Percentiles rank a stretch among this genome's conserved stretches.
Conservation (phyloP, 2,888 invertebrate genomes). For the Dinocampus coccinellae region DNA sequence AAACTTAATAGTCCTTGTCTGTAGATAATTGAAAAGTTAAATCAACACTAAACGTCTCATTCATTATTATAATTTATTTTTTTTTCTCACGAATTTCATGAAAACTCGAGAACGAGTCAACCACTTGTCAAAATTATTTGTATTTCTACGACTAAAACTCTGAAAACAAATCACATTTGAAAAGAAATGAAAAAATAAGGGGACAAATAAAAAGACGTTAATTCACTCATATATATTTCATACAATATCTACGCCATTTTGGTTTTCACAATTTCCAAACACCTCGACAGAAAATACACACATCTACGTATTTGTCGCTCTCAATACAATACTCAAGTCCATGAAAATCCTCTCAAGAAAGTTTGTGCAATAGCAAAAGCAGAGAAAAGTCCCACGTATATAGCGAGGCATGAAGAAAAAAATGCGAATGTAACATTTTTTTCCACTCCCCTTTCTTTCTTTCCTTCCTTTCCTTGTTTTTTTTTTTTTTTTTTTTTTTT, state of each 20-base stretch:
- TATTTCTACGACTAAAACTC: too few species aligned
- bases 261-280: constrained; percentile 14
- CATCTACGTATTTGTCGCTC: constrained; percentile 1
- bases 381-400: neutral
- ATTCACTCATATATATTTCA: constrained; percentile 7
- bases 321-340: constrained; percentile 14
- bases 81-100: too few species aligned
- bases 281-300: neutral
- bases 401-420: neutral
- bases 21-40: too few species aligned
- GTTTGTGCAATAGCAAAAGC: constrained; percentile 6
- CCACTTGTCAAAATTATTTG: too few species aligned
- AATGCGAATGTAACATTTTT: neutral
- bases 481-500: too few species aligned
- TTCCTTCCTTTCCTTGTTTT: too few species aligned
- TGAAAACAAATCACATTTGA: too few species aligned
- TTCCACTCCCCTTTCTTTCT: too few species aligned
- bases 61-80: too few species aligned
- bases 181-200: neutral
- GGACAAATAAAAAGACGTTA: neutral
- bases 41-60: too few species aligned
- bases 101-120: too few species aligned
- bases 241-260: constrained; percentile 17
- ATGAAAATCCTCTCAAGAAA: constrained; percentile 4
- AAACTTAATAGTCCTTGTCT: too few species aligned